Evolutionary conservation across 2,888 invertebrate species (phyloP), one percentile per base, ranked within the genome.

Genomic region (Empis livida): DNA sequence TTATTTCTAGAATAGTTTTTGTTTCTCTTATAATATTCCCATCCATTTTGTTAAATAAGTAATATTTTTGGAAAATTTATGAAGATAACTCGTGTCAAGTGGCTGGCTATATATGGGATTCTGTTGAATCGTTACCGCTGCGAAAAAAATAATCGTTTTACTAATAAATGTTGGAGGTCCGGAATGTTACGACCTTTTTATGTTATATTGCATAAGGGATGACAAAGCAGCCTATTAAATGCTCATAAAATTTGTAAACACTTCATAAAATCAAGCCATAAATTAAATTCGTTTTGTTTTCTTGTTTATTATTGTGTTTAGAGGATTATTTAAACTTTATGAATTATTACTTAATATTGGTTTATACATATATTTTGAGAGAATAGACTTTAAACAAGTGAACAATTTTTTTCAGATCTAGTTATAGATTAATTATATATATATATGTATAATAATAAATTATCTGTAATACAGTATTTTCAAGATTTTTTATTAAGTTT

Each of bases 191-290:
- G 23, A 27, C 23, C 23, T 27, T 27, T 27, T 27, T 27, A 27
- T 27, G 23, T n/a, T 43, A 16, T 43, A 31, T 45, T 16, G 13
- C 39, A 30, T 17, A 27, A 30, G 17, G 37, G 41, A 11, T 37
- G 49, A 40, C 41, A 17, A 42, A 39, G 52, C 48, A 54, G 58
- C 59, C 65, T 63, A 68, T 68, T 68, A 69, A 68, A 69, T 68
- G 62, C 59, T 61, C 67, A 62, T 68, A 67, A 66, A 66, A 67
- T 65, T 67, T 68, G 68, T 69, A 68, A 65, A 61, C 67, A 68
- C 68, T 64, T 69, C 69, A 67, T 69, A 68, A 68, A 67, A 65
- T 61, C 62, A 27, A 62, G 65, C 64, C 67, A 67, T 66, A 67
- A 65, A 65, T 67, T 63, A 60, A 61, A 59, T 53, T 62, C 23